Percentiles rank a stretch among this genome's conserved stretches.
phyloP scores from a whole-genome alignment of 2,888 invertebrate genomes.

The Himalopsyche kuldschensis region DNA sequence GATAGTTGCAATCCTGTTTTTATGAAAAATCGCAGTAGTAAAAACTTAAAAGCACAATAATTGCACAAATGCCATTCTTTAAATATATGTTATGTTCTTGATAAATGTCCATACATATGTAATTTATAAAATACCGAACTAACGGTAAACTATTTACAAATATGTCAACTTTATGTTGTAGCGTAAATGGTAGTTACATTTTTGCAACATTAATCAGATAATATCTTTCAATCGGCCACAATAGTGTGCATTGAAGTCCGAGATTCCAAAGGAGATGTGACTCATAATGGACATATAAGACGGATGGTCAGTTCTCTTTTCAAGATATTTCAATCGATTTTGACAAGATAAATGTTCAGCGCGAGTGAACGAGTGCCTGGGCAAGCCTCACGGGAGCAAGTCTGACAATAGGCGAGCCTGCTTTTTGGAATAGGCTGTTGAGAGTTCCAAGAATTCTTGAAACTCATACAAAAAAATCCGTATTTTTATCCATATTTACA shows the following conservation, averaged over 20 bases:
- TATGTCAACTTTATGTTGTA: no score
- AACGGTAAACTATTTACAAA: no score
- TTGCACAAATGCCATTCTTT: no score
- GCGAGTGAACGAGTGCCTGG: background rate
- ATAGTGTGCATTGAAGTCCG: background rate
- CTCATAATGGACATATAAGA: background rate
- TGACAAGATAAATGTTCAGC: constrained; percentile 22
- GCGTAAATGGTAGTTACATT: no score
- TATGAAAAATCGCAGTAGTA: no score
- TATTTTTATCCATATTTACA: no score
- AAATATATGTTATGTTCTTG: no score
- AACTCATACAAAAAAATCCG: no score
- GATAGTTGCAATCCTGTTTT: no score
- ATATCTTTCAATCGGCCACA: background rate
- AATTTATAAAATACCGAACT: no score
- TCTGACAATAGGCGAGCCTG: background rate
- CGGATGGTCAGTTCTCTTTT: constrained; percentile 10
- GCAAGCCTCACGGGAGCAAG: background rate
- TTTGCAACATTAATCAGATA: background rate
- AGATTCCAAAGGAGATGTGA: background rate
- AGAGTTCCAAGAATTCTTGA: background rate
- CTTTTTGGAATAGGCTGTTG: background rate
- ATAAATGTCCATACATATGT: no score
- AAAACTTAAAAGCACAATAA: no score
- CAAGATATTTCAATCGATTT: constrained; percentile 13